These are phyloP conservation scores for Chrysomela aeneicollis DNA, from an alignment of 2,888 invertebrate species.

Conservation along the genomic window DNA sequence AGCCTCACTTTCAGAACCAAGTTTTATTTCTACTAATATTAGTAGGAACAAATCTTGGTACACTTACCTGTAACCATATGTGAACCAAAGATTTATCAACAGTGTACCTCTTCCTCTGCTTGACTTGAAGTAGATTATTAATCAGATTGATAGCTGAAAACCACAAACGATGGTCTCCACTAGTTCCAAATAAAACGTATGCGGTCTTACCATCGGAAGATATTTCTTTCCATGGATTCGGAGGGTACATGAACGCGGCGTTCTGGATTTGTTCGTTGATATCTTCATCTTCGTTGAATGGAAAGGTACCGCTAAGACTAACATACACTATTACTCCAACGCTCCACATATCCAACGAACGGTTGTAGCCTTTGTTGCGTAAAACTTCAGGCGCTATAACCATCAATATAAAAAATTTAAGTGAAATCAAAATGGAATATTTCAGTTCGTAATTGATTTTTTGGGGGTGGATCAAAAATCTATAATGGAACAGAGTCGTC, in stretches of 20 bases:
- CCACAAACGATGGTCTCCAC: constrained; percentile 25
- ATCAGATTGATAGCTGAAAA: constrained; percentile 95
- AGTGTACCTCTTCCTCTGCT: constrained; percentile 92
- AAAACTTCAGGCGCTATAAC: constrained; percentile 93
- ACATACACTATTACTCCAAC: constrained; percentile 99
- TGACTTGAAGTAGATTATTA: constrained; percentile 96
- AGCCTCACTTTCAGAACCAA: too few species aligned
- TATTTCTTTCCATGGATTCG: constrained; percentile 96
- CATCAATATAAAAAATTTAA: not conserved
- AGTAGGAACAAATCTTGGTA: too few species aligned
- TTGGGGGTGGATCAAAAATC: too few species aligned
- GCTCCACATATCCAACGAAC: constrained; percentile 99
- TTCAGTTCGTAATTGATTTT: too few species aligned
- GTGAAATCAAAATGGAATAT: too few species aligned
- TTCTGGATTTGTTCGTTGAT: constrained; percentile 99
- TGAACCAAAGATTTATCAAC: constrained; percentile 96
- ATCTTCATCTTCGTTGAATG: constrained; percentile 99
- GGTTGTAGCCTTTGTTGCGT: constrained; percentile 97
- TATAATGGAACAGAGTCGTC: too few species aligned
- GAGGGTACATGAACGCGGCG: constrained; percentile 99
- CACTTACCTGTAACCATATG: constrained; percentile 90
- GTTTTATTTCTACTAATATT: too few species aligned
- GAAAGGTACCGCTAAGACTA: constrained; percentile 97
- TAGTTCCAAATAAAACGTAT: not conserved
- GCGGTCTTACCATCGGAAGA: constrained; percentile 78